Base-by-base conservation (phyloP, 2,113 vertebrate genomes). In the Rissa tridactyla region DNA sequence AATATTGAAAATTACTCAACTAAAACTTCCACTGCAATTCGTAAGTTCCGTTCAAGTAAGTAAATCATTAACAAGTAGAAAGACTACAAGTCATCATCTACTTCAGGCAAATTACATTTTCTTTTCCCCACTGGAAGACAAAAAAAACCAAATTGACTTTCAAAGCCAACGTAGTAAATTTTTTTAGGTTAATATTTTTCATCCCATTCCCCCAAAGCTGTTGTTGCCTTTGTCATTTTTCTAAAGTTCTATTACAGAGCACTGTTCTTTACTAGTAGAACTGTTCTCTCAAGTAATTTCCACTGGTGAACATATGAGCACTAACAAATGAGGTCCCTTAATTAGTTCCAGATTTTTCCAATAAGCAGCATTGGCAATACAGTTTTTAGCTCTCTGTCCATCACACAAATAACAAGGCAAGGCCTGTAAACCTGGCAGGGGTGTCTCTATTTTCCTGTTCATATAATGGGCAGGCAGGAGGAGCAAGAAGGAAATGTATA, bases 341-440 rank as follows among this genome's bases (percentile, higher is more conserved):
- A 96, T 95, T 87, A 88, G 66, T 66, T 92, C 70, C 91, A 95
- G 90, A 21, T 88, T 95, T 95, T 90, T 91, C 70, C 75, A 92
- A 96, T 78, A 88, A 86, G 60, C n/a, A 83, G 58, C 38, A 29
- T 32, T 94, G 89, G 89, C 85, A 92, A 54, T 44, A 36, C 47
- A 90, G 71, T 47, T 81, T 83, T 91, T 70, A 76, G 42, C 46
- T 64, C 62, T 88, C 55, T 88, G 89, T 82, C 89, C 83, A 92
- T 94, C 94, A 91, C 5, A 61, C 62, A 96, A 94, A 81, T 86
- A 96, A 91, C 38, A 79, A 93, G 86, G 25, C 61, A 79, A 26
- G 34, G 75, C 81, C 78, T 92, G 84, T 94, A 97, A 97, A 95
- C 86, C 92, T 89, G 66, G 66, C 46, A 94, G 51, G 46, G 20